These are phyloP conservation scores for Spea bombifrons DNA, from an alignment of 2,113 vertebrate genomes.

Conservation along the genomic window DNA sequence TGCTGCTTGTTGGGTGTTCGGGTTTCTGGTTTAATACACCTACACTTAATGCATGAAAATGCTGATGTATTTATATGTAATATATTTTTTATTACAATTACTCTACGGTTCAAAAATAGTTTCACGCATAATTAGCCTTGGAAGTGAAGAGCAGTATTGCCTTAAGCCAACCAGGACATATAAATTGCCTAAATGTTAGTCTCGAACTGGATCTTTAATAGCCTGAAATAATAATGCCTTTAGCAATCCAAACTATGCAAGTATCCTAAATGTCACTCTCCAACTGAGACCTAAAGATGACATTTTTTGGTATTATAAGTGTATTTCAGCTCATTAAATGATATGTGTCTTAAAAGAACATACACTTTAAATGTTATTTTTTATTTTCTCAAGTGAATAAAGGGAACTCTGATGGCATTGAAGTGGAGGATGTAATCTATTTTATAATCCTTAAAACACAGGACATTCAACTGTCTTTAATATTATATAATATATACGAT, in stretches of 20 bases:
- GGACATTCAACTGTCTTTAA: not conserved
- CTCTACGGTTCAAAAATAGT: conserved; percentile 22
- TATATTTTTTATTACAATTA: not conserved
- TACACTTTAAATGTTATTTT: not conserved
- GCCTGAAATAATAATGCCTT: conserved; percentile 35
- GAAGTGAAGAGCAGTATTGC: conserved; percentile 19
- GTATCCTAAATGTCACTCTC: conserved; percentile 33
- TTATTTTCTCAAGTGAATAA: conserved; percentile 11
- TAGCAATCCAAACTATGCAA: not conserved
- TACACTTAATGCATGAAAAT: not conserved
- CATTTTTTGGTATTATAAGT: conserved; percentile 9
- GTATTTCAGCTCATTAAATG: not conserved
- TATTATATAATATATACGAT: not conserved
- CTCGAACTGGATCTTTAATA: conserved; percentile 23
- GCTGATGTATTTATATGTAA: not conserved
- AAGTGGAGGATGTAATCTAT: not conserved
- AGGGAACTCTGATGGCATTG: not conserved
- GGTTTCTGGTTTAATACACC: not conserved
- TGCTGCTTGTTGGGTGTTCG: too few species aligned
- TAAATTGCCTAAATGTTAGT: conserved; percentile 37
- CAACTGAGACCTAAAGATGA: not conserved
- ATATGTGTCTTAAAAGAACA: conserved; percentile 37
- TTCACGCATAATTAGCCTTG: conserved; percentile 35
- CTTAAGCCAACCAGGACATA: conserved; percentile 38
- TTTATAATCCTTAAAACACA: not conserved